Percentiles rank a stretch among this genome's conserved stretches.
Evolutionary conservation across 1,140 invertebrate species (phyloP).

Genomic region (Melanaphis sacchari): DNA sequence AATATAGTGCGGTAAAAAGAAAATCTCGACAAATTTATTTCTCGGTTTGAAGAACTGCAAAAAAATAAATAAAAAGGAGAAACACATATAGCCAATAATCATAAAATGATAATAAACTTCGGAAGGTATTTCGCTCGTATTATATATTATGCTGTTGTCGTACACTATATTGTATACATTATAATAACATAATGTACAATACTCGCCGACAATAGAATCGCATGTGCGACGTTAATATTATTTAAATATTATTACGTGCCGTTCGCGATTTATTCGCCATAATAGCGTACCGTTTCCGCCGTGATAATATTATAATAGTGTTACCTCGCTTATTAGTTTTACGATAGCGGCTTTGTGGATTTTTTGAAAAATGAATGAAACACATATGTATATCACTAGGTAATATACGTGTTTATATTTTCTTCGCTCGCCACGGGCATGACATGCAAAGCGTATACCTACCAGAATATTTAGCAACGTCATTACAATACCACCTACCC

Average conservation of each 20-base stretch:
- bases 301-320: neutral
- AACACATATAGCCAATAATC: neutral
- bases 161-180: neutral
- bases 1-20: neutral
- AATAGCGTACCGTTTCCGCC: neutral
- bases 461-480: neutral
- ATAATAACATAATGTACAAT: neutral
- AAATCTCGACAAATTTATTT: neutral
- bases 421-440: neutral
- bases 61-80: no score
- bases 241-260: neutral
- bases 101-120: neutral
- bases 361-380: neutral
- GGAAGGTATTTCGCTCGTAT: neutral
- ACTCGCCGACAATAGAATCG: neutral
- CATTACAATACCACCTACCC: neutral
- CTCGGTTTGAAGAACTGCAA: neutral
- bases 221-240: neutral
- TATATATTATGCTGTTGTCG: neutral
- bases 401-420: neutral
- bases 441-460: neutral
- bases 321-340: neutral
- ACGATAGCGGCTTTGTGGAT: neutral
- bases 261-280: neutral
- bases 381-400: no score